Evolutionary conservation across 2,113 vertebrate species (phyloP).

Genomic region (Neotoma lepida): DNA sequence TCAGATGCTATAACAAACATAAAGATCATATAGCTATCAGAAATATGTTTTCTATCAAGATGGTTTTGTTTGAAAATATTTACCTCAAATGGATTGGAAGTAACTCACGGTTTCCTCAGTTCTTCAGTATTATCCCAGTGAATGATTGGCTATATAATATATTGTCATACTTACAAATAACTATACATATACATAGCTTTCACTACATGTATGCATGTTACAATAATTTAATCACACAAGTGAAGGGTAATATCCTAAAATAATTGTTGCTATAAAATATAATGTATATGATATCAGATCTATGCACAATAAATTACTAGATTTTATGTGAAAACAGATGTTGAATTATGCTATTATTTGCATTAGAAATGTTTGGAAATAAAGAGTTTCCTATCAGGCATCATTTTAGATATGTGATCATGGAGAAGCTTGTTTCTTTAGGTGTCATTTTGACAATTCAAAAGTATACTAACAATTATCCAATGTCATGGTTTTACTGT

Average conservation of each 20-base stretch:
- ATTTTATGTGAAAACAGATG: slow-evolving; percentile 55
- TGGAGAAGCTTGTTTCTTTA: slow-evolving; percentile 57
- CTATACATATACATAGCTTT: background rate
- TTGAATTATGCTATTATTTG: background rate
- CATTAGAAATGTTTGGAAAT: slow-evolving; percentile 47
- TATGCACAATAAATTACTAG: background rate
- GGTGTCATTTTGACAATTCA: slow-evolving; percentile 39
- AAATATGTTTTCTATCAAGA: slow-evolving; percentile 27
- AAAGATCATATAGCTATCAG: background rate
- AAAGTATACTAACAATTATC: background rate
- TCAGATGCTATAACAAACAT: background rate
- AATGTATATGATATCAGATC: background rate
- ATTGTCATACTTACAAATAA: background rate
- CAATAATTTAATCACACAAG: background rate
- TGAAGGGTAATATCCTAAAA: background rate
- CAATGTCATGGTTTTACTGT: slow-evolving; percentile 32
- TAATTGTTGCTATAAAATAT: background rate
- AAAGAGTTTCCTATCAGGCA: slow-evolving; percentile 25
- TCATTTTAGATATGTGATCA: slow-evolving; percentile 62
- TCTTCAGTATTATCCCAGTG: slow-evolving; percentile 1
- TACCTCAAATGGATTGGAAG: background rate
- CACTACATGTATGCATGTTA: background rate
- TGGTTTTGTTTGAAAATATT: background rate
- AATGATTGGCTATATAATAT: background rate
- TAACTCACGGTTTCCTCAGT: background rate